phyloP scores from a whole-genome alignment of 2,888 invertebrate genomes.

The Resseliella maxima region DNA sequence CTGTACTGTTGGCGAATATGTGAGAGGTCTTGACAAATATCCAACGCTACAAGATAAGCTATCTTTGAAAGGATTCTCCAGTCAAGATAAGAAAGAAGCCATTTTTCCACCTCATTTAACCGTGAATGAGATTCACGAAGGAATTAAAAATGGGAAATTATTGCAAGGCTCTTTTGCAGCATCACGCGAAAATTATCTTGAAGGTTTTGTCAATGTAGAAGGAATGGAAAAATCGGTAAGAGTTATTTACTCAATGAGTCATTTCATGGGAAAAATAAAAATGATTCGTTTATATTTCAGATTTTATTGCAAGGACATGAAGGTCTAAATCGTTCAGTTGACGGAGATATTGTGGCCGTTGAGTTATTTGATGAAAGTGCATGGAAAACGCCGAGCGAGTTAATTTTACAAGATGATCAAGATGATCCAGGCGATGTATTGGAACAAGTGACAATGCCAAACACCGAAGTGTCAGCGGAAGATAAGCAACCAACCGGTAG shows the following conservation, averaged over 20 bases:
- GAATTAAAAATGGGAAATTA: constrained; percentile 80
- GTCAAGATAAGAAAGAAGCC: constrained; percentile 73
- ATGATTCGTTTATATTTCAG: constrained; percentile 65
- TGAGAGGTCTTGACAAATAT: constrained; percentile 76
- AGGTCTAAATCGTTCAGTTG: constrained; percentile 91
- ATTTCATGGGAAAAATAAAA: no score
- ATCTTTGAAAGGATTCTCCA: constrained; percentile 74
- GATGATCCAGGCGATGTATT: constrained; percentile 75
- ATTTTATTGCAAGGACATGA: constrained; percentile 86
- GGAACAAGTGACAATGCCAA: constrained; percentile 71
- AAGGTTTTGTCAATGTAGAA: constrained; percentile 87
- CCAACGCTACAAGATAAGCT: constrained; percentile 84
- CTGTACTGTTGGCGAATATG: constrained; percentile 77
- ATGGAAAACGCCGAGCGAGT: constrained; percentile 92
- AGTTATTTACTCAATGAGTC: background rate
- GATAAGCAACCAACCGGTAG: constrained; percentile 76
- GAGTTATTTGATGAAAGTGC: constrained; percentile 87
- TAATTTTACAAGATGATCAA: constrained; percentile 81
- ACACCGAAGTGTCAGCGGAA: constrained; percentile 63
- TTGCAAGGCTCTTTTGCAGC: constrained; percentile 86
- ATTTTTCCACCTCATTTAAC: constrained; percentile 88
- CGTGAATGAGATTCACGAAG: constrained; percentile 79
- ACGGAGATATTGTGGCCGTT: constrained; percentile 93
- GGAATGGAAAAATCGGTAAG: constrained; percentile 80
- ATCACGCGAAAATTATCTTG: constrained; percentile 93